phyloP scores from a whole-genome alignment of 1,140 invertebrate species.

The Drosophila rhopaloa region DNA sequence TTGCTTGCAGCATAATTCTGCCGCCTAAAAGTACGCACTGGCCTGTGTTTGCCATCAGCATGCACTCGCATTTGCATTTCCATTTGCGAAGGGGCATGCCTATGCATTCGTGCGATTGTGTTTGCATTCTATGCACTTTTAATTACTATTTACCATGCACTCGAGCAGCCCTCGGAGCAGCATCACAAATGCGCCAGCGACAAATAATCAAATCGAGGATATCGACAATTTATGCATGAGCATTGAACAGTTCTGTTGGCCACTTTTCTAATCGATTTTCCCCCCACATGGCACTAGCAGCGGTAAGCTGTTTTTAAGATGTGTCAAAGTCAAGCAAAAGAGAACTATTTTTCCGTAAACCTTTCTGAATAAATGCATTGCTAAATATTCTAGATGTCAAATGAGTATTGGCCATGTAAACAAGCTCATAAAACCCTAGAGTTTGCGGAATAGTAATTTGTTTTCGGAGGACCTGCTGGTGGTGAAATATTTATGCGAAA shows the following conservation, averaged over 20 bases:
- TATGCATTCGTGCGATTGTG: conserved; percentile 37
- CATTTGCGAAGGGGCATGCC: conserved; percentile 35
- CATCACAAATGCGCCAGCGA: conserved; percentile 43
- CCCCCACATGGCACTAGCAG: neutral
- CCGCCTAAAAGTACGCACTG: conserved; percentile 57
- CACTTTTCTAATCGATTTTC: conserved; percentile 25
- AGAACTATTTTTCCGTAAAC: conserved; percentile 24
- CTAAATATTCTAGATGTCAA: conserved; percentile 36
- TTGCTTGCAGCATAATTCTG: conserved; percentile 68
- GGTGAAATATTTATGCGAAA: conserved; percentile 76
- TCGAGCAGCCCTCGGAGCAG: conserved; percentile 54
- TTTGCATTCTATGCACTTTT: conserved; percentile 80
- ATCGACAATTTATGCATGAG: conserved; percentile 61
- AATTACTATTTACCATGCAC: conserved; percentile 80
- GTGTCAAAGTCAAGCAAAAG: conserved; percentile 44
- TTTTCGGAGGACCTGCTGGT: conserved; percentile 19
- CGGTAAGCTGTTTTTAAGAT: conserved; percentile 12
- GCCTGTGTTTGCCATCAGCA: conserved; percentile 25
- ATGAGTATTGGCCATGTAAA: conserved; percentile 59
- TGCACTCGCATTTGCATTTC: conserved; percentile 37
- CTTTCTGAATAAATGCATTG: conserved; percentile 16
- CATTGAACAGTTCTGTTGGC: conserved; percentile 13
- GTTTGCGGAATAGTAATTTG: conserved; percentile 55
- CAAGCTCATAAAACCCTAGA: conserved; percentile 59
- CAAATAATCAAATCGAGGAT: conserved; percentile 62